phyloP scores from a whole-genome alignment of 2,113 vertebrate genomes.

The Paradisaea rubra region DNA sequence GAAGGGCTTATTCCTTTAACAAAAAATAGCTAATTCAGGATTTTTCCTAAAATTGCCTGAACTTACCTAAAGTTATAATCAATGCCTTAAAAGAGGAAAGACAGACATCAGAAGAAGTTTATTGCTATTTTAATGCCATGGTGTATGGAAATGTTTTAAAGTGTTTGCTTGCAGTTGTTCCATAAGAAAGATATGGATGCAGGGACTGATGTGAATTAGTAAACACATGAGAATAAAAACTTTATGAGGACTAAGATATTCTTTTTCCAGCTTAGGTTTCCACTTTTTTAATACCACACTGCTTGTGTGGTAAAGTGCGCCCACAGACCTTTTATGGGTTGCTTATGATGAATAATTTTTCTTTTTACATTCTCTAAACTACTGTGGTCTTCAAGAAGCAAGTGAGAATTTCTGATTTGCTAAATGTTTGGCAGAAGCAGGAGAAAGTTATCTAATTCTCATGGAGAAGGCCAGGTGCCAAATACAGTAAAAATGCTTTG shows the following conservation, averaged over 20 bases:
- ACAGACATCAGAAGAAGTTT: background rate
- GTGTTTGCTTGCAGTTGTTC: accelerated
- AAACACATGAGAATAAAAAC: background rate
- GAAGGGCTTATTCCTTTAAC: background rate
- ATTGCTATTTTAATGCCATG: background rate
- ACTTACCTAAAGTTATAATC: background rate
- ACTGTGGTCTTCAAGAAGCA: background rate
- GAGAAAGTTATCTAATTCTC: background rate
- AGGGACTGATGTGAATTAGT: background rate
- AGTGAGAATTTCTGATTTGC: background rate
- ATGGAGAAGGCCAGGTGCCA: background rate
- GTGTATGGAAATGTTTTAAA: background rate
- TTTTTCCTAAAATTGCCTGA: background rate
- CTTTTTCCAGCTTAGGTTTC: background rate
- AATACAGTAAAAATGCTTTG: background rate
- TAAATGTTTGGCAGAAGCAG: background rate
- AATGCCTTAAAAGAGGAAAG: background rate
- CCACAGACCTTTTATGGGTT: background rate
- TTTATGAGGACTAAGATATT: background rate
- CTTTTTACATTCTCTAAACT: background rate
- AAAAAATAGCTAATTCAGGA: background rate
- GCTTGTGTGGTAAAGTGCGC: accelerated
- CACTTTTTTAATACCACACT: background rate
- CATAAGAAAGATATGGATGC: background rate
- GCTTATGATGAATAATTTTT: background rate